phyloP scores from a whole-genome alignment of 2,888 invertebrate species.

The Epistrophella euchroma region DNA sequence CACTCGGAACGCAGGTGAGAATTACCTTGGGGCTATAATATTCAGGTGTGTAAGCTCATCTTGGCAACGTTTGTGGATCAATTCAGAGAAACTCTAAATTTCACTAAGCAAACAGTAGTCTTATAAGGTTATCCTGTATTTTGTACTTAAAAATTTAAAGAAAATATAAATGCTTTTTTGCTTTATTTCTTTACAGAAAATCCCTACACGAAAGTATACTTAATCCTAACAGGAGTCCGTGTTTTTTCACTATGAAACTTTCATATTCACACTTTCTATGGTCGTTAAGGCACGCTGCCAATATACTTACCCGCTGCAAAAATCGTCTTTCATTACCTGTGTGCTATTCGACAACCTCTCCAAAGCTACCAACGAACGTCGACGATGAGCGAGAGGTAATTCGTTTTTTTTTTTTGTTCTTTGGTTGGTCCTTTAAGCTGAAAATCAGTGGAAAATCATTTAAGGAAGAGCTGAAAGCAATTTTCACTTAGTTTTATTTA shows the following conservation, averaged over 20 bases:
- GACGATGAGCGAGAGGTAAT: constrained; percentile 13
- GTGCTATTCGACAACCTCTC: constrained; percentile 3
- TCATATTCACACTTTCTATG: constrained; percentile 35
- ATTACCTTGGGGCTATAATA: too few relatives aligned
- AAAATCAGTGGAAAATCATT: constrained; percentile 59
- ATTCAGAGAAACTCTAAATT: too few relatives aligned
- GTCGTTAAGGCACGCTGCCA: constrained; percentile 35
- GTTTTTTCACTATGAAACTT: background rate
- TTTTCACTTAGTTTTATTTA: constrained; percentile 72
- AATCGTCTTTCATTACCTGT: constrained; percentile 14
- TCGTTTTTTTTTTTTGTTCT: constrained; percentile 13
- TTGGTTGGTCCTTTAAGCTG: constrained; percentile 20
- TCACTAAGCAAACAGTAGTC: too few relatives aligned
- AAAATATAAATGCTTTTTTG: background rate
- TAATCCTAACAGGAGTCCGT: background rate
- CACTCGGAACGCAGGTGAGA: too few relatives aligned
- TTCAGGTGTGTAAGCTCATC: too few relatives aligned
- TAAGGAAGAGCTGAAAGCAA: constrained; percentile 62
- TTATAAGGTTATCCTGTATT: background rate
- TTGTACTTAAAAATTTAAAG: background rate
- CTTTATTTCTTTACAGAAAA: background rate
- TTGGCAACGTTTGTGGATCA: too few relatives aligned
- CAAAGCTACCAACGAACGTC: background rate
- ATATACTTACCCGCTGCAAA: constrained; percentile 44
- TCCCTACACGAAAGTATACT: background rate